Evolutionary conservation across 1,140 invertebrate genomes (phyloP).

Genomic region (Dinoponera quadriceps): DNA sequence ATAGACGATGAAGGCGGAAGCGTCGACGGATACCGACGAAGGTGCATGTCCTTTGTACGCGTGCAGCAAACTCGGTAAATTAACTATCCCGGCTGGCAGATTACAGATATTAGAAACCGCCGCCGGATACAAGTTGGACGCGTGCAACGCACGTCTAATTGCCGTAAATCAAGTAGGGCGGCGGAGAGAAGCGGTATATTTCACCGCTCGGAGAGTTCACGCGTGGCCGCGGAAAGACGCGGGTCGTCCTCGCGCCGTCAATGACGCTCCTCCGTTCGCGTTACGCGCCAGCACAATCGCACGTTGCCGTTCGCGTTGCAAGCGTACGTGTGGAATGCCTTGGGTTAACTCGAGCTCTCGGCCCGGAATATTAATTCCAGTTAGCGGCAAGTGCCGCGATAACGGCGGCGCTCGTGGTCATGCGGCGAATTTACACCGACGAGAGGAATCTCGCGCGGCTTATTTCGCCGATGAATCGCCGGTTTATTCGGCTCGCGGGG

Average conservation of each 20-base stretch:
- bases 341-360: conserved; percentile 65
- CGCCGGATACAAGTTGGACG: background rate
- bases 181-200: conserved; percentile 12
- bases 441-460: conserved; percentile 36
- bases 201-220: background rate
- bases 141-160: conserved; percentile 10
- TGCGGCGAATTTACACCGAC: conserved; percentile 65
- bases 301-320: background rate
- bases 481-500: background rate
- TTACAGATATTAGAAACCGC: background rate
- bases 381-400: conserved; percentile 68
- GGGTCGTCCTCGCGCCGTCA: conserved; percentile 27
- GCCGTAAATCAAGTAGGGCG: conserved; percentile 9
- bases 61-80: conserved; percentile 27
- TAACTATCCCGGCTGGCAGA: conserved; percentile 11
- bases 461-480: conserved; percentile 48
- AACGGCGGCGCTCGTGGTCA: conserved; percentile 68
- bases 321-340: conserved; percentile 42
- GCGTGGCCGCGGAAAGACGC: background rate
- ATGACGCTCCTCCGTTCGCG: conserved; percentile 34
- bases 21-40: background rate
- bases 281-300: conserved; percentile 20
- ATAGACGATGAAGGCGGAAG: conserved; percentile 16
- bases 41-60: background rate
- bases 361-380: conserved; percentile 66